Base-by-base conservation (phyloP, 1,140 invertebrate species). In the Heliothis subflexa region DNA sequence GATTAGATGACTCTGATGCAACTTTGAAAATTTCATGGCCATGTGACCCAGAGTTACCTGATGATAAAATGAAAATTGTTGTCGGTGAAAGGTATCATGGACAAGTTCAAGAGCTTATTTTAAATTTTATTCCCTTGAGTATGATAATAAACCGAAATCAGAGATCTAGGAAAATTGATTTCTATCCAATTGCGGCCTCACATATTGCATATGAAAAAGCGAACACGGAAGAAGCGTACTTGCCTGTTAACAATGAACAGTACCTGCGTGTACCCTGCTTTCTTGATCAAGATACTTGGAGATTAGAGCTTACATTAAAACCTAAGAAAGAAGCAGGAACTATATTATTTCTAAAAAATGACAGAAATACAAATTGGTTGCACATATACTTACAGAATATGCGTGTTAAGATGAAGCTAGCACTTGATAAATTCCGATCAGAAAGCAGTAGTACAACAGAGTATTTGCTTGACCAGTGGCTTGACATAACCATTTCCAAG, bases 221-320 rank as follows among this genome's bases (percentile, higher is more conserved):
- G 2, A 86, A 77, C 77, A 79, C 85, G 13, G 89, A 91, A 62
- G 93, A 94, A 88, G 89, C 88, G 3, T 92, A 80, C 81, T 79
- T 94, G 66, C 73, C 54, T 40, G 49, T 94, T 9, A 80, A 88
- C 25, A 83, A 87, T 55, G 90, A 87, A 49, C 84, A 93, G 21
- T 93, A 91, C 75, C 72, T 94, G 50, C 84, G 92, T 16, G 18
- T 93, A 49, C 89, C 91, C 0, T 94, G 91, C 82, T 93, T 91
- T 80, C 52, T 82, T 10, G 64, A 79, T 71, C 85, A 88, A 79
- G 78, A 88, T 18, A 87, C 87, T 54, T 94, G 93, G 93, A 79
- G 74, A n/a, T 59, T 94, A 49, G 86, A 90, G 54, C 40, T 94
- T 40, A 93, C 91, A n/a, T 33, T 93, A 11, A 93, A 90, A 80